Conservation (phyloP, 2,797 vertebrate genomes). For the Pangasius sanitwongsei region DNA sequence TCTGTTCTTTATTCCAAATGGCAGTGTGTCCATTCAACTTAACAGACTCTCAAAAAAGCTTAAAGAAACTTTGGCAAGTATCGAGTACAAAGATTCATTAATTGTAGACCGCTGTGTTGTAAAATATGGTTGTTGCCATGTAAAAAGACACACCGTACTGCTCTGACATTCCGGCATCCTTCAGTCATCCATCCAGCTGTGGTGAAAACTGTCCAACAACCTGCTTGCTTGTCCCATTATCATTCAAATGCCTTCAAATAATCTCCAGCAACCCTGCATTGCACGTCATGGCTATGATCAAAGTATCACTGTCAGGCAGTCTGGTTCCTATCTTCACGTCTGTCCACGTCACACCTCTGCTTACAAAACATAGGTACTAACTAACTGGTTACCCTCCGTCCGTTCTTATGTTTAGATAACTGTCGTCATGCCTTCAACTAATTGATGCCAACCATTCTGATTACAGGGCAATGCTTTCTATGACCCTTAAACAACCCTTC, state of each 20-base stretch:
- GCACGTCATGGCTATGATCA: background rate
- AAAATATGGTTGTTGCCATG: background rate
- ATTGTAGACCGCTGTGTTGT: slow-evolving; percentile 2
- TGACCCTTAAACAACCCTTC: background rate
- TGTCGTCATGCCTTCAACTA: background rate
- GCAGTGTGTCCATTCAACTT: slow-evolving; percentile 48
- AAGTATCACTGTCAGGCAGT: background rate
- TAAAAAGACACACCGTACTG: background rate
- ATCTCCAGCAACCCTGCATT: background rate
- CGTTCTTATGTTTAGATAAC: background rate
- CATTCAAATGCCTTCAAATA: background rate
- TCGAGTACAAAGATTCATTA: slow-evolving; percentile 24
- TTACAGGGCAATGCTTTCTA: background rate
- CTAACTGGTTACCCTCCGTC: background rate
- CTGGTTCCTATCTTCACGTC: background rate
- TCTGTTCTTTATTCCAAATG: slow-evolving; percentile 50
- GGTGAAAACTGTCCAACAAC: background rate
- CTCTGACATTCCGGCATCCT: background rate
- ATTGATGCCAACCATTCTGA: background rate
- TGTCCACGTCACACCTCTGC: background rate
- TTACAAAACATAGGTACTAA: background rate
- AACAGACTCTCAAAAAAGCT: slow-evolving; percentile 20
- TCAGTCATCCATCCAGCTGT: background rate
- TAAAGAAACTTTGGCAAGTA: slow-evolving; percentile 26
- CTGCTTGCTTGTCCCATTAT: background rate